Conservation (phyloP, 2,888 invertebrate genomes). For the Melinopterus prodromus region DNA sequence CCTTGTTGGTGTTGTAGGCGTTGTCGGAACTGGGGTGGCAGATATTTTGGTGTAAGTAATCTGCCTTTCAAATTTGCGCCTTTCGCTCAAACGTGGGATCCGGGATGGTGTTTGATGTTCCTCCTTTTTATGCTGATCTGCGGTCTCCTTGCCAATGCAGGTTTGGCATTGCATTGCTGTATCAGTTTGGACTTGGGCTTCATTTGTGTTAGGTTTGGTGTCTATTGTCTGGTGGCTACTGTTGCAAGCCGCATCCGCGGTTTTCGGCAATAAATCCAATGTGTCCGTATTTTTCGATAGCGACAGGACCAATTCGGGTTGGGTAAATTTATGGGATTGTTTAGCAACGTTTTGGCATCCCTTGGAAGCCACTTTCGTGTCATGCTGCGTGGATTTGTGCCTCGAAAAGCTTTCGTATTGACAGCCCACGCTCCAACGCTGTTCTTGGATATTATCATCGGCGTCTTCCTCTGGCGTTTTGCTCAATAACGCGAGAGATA, state of each 20-base stretch:
- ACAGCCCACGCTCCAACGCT: slow-evolving; percentile 63
- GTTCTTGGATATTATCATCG: slow-evolving; percentile 40
- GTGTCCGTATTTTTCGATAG: slow-evolving; percentile 54
- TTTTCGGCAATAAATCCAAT: slow-evolving; percentile 47
- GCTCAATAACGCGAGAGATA: not conserved
- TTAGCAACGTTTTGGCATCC: slow-evolving; percentile 53
- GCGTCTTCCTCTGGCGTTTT: slow-evolving; percentile 6
- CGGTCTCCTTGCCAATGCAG: slow-evolving; percentile 51
- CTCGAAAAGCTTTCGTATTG: slow-evolving; percentile 50
- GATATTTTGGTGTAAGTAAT: slow-evolving; percentile 60
- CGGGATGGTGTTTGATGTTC: slow-evolving; percentile 52
- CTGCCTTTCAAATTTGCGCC: slow-evolving; percentile 57
- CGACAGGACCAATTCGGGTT: slow-evolving; percentile 47
- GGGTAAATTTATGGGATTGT: slow-evolving; percentile 50
- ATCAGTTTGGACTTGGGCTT: not conserved
- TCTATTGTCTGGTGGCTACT: slow-evolving; percentile 47
- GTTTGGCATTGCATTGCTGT: slow-evolving; percentile 44
- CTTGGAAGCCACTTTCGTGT: slow-evolving; percentile 49
- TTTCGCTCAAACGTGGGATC: slow-evolving; percentile 57
- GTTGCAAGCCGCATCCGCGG: slow-evolving; percentile 34
- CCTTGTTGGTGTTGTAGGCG: not conserved
- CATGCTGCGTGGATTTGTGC: slow-evolving; percentile 48
- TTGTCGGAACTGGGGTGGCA: not conserved
- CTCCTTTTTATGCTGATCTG: slow-evolving; percentile 42
- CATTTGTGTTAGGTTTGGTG: slow-evolving; percentile 47